Conservation (phyloP, 2,888 invertebrate genomes). For the Pterostichus niger region DNA sequence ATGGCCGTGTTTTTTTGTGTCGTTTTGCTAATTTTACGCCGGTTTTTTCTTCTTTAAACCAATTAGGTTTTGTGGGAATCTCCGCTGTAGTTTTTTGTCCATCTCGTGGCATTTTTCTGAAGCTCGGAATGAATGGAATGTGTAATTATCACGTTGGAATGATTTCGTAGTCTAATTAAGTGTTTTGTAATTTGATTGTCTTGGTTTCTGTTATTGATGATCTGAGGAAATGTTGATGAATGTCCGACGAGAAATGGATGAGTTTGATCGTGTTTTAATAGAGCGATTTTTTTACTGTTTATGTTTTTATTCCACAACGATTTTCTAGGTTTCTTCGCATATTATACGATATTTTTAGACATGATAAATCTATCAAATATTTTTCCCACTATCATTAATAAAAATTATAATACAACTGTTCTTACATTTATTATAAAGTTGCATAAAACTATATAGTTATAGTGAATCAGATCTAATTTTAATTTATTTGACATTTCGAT, state of each 20-base stretch:
- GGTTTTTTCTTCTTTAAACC: conserved; percentile 63
- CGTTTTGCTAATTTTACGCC: conserved; percentile 62
- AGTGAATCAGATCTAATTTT: too few relatives aligned
- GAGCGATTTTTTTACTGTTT: not conserved
- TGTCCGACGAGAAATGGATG: not conserved
- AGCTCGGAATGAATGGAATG: conserved; percentile 51
- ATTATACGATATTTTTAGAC: conserved; percentile 4
- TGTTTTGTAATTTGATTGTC: conserved; percentile 57
- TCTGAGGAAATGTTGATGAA: conserved; percentile 34
- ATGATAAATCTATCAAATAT: too few relatives aligned
- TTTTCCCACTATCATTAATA: not conserved
- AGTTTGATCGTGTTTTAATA: conserved; percentile 6
- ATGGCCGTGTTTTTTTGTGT: conserved; percentile 51
- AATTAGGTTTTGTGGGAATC: conserved; percentile 65
- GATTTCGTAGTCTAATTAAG: conserved; percentile 59
- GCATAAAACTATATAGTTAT: too few relatives aligned
- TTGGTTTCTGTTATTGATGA: conserved; percentile 53
- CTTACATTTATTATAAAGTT: too few relatives aligned
- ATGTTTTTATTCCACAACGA: not conserved
- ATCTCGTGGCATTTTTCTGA: conserved; percentile 5
- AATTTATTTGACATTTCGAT: too few relatives aligned
- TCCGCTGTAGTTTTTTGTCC: conserved; percentile 38
- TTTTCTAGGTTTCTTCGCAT: not conserved
- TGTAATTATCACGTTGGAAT: conserved; percentile 59
- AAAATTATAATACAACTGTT: not conserved